phyloP scores from a whole-genome alignment of 1,140 invertebrate genomes.

The Rhopalosiphum padi region DNA sequence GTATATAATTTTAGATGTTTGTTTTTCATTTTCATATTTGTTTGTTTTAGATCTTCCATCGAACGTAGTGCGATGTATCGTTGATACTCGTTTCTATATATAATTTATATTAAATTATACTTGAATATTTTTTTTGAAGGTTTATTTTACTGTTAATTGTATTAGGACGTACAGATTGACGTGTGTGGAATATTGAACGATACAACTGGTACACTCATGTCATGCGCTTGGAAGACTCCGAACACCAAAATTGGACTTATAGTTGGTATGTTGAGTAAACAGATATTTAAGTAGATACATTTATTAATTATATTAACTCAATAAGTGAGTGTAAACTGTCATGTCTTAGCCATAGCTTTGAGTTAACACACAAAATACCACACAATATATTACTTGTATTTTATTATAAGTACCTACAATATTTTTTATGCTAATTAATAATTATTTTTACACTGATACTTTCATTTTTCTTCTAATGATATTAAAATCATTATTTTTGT shows the following conservation, averaged over 20 bases:
- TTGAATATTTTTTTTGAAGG: not conserved
- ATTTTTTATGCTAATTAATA: not conserved
- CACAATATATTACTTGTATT: not conserved
- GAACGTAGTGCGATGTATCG: too few species aligned
- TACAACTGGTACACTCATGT: slow-evolving; percentile 90
- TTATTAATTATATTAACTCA: not conserved
- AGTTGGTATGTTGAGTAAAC: slow-evolving; percentile 4
- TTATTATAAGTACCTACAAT: not conserved
- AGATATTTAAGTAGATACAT: not conserved
- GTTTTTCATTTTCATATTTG: too few species aligned
- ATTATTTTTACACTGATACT: not conserved
- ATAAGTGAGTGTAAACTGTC: not conserved
- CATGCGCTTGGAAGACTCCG: slow-evolving; percentile 89
- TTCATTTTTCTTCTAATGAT: not conserved
- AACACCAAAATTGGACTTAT: slow-evolving; percentile 73
- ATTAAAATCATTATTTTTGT: not conserved
- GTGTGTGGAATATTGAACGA: slow-evolving; percentile 82
- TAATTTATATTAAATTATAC: too few species aligned
- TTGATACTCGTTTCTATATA: too few species aligned
- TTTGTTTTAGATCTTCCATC: too few species aligned
- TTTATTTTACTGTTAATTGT: not conserved
- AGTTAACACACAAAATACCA: not conserved
- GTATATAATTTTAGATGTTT: too few species aligned
- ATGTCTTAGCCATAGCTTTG: not conserved
- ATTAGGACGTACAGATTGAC: slow-evolving; percentile 68